Evolutionary conservation across 2,113 vertebrate genomes (phyloP).

Genomic region (Rhagologus leucostigma): DNA sequence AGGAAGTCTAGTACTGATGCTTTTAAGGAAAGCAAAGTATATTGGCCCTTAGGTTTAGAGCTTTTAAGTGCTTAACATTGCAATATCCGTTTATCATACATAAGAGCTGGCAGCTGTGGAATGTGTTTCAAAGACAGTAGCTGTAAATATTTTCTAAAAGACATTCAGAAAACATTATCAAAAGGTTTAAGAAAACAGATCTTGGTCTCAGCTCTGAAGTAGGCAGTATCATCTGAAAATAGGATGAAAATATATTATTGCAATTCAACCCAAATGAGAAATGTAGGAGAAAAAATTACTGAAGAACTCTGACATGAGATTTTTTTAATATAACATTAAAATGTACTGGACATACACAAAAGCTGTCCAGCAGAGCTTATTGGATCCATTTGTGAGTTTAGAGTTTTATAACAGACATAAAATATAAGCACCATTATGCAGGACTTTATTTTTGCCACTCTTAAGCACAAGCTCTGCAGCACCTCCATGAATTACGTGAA

Average conservation of each 20-base stretch:
- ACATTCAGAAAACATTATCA: not conserved
- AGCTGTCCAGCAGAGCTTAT: not conserved
- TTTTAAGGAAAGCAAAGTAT: not conserved
- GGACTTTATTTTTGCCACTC: not conserved
- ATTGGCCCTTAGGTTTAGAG: not conserved
- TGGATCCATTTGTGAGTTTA: constrained; percentile 6
- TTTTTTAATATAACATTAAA: constrained; percentile 18
- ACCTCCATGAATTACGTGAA: not conserved
- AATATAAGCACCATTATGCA: not conserved
- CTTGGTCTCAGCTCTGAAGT: not conserved
- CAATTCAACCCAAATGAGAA: not conserved
- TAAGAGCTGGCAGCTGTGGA: not conserved
- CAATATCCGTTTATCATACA: not conserved
- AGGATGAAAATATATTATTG: not conserved
- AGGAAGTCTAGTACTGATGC: not conserved
- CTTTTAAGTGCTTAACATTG: not conserved
- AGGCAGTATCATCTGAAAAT: not conserved
- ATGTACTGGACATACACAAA: not conserved
- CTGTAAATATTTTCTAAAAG: constrained; percentile 9
- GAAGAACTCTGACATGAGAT: not conserved
- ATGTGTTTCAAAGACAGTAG: not conserved
- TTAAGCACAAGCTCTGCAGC: not conserved
- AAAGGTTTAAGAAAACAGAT: not conserved
- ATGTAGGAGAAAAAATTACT: not conserved
- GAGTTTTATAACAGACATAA: constrained; percentile 4